phyloP scores from a whole-genome alignment of 2,797 vertebrate species.

The Decapterus maruadsi region DNA sequence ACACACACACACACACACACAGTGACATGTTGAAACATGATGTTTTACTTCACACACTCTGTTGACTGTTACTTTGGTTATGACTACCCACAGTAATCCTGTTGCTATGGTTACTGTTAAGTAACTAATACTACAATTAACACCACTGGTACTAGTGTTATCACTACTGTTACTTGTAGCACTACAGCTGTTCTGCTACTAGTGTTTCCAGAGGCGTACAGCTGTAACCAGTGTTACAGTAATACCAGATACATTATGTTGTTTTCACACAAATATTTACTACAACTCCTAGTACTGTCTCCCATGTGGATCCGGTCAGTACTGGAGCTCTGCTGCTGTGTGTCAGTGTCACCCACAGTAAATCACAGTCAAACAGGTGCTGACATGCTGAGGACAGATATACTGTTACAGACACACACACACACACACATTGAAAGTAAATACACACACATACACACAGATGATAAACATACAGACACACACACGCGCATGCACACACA shows the following conservation, averaged over 20 bases:
- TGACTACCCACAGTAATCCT: neutral
- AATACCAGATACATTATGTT: neutral
- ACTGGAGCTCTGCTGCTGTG: neutral
- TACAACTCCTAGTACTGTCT: no score
- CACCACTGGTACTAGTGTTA: no score
- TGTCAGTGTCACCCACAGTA: neutral
- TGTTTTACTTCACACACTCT: no score
- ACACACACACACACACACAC: neutral
- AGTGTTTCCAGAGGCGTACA: neutral
- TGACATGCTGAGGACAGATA: slow-evolving; percentile 12
- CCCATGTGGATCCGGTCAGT: no score
- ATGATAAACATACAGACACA: neutral
- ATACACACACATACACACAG: neutral
- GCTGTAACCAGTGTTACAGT: neutral
- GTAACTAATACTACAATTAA: neutral
- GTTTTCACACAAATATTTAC: no score
- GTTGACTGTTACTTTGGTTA: no score
- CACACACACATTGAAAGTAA: neutral
- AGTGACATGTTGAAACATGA: no score
- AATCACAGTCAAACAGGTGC: slow-evolving; percentile 29
- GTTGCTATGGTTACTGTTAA: no score
- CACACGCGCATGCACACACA: slow-evolving; percentile 7
- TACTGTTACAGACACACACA: slow-evolving; percentile 28
- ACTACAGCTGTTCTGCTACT: neutral
- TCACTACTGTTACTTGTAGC: no score